Evolutionary conservation across 1,140 invertebrate genomes (phyloP), one percentile per base, ranked within the genome.

Genomic region (Zaprionus vittiger): DNA sequence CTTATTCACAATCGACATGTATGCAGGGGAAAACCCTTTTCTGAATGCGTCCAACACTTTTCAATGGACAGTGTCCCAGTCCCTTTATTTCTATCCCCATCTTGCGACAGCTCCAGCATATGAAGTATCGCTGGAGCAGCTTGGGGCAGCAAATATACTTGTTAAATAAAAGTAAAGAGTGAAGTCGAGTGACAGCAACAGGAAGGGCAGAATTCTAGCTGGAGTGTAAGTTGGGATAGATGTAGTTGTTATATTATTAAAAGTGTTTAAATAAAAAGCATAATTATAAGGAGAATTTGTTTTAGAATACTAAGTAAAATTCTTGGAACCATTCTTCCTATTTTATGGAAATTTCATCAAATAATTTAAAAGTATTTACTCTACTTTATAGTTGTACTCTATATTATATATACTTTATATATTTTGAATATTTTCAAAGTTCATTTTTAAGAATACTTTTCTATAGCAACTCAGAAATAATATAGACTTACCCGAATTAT

Each of bases 1-100:
- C 83, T 86, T 89, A 81, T 84, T 87, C 84, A 47, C 41, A 81
- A 87, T 89, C 77, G 89, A 79, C 80, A 69, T 68, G 62, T 41
- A 15, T 41, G n/a, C 44, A 26, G 44, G 70, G 70, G 59, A 77
- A 69, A 57, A n/a, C 41, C 61, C 57, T 34, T 79, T 82, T 74
- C 63, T 11, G 44, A 61, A 66, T 73, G 15, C 28, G 41, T 12
- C 24, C 26, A 20, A 20, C 37, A n/a, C 54, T 38, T 71, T 69
- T 76, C 34, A 47, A 76, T 71, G 55, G 31, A 64, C 61, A 76
- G 41, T 44, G 4, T 24, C 9, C 47, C 20, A 54, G 61, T 4
- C 4, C 15, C n/a, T 47, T 47, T 34, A 31, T 31, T 47, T 31
- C 49, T 38, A 15, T 34, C 41, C 14, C 14, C 64, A 14, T 17